These are phyloP conservation scores for Mustela nigripes DNA, from an alignment of 2,113 vertebrate species.

Conservation along the genomic window DNA sequence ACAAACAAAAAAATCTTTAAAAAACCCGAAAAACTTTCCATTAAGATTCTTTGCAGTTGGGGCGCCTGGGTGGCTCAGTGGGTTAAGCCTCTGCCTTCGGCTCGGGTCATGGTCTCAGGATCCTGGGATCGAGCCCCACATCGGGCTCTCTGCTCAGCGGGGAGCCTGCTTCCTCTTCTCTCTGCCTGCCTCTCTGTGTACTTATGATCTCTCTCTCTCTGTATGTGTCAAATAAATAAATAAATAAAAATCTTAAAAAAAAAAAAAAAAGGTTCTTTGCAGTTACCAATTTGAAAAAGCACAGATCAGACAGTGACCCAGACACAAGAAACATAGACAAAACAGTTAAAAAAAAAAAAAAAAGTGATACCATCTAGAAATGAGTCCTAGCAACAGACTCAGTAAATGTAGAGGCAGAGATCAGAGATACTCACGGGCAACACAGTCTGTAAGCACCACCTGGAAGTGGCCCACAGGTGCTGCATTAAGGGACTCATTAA, in stretches of 20 bases:
- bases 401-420: not conserved
- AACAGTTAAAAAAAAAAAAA: not conserved
- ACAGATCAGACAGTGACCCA: not conserved
- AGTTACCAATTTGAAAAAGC: slow-evolving; percentile 40
- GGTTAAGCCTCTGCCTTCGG: too few relatives aligned
- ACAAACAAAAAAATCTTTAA: too few relatives aligned
- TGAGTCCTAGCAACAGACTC: slow-evolving; percentile 2
- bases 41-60: not conserved
- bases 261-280: not conserved
- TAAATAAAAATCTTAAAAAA: not conserved
- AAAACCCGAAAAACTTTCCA: not conserved
- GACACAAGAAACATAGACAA: not conserved
- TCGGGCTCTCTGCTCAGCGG: too few relatives aligned
- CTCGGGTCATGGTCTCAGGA: too few relatives aligned
- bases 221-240: too few relatives aligned
- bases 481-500: not conserved
- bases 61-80: too few relatives aligned
- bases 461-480: not conserved
- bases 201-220: not conserved
- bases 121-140: too few relatives aligned
- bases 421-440: not conserved
- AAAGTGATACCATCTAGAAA: not conserved
- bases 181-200: too few relatives aligned
- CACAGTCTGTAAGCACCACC: not conserved
- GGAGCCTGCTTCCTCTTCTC: too few relatives aligned